A percentile compares a stretch with the other conserved stretches of the same genome.
Conservation (phyloP, 1,140 invertebrate species). For the Lineus longissimus region DNA sequence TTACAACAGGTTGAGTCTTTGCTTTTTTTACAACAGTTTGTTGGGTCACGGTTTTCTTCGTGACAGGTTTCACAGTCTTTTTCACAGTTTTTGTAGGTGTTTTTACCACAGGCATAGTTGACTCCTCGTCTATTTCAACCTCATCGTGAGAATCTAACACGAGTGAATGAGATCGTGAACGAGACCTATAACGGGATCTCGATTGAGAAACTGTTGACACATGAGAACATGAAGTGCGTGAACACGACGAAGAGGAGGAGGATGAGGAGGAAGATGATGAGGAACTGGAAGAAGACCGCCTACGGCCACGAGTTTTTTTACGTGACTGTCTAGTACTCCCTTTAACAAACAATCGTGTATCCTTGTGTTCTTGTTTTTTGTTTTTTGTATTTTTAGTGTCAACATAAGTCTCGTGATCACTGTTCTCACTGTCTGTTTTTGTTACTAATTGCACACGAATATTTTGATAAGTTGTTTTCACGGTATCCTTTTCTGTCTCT, state of each 20-base stretch:
- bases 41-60: too few species aligned
- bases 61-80: too few species aligned
- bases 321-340: neutral
- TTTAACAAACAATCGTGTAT: too few species aligned
- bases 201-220: neutral
- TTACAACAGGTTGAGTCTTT: neutral
- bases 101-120: too few species aligned
- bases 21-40: too few species aligned
- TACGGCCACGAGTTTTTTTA: neutral
- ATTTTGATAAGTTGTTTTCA: neutral
- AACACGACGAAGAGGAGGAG: neutral
- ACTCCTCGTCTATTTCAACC: too few species aligned
- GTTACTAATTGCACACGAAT: neutral
- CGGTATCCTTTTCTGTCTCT: neutral
- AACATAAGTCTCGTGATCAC: neutral
- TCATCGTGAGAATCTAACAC: too few species aligned
- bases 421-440: neutral
- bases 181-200: neutral
- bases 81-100: too few species aligned
- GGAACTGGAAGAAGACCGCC: neutral
- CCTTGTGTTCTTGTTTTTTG: too few species aligned
- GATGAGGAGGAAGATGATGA: neutral
- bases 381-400: too few species aligned
- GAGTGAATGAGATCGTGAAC: too few species aligned
- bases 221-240: neutral